These are phyloP conservation scores for Ectemnius lituratus DNA, from an alignment of 2,888 invertebrate species.

Conservation along the genomic window DNA sequence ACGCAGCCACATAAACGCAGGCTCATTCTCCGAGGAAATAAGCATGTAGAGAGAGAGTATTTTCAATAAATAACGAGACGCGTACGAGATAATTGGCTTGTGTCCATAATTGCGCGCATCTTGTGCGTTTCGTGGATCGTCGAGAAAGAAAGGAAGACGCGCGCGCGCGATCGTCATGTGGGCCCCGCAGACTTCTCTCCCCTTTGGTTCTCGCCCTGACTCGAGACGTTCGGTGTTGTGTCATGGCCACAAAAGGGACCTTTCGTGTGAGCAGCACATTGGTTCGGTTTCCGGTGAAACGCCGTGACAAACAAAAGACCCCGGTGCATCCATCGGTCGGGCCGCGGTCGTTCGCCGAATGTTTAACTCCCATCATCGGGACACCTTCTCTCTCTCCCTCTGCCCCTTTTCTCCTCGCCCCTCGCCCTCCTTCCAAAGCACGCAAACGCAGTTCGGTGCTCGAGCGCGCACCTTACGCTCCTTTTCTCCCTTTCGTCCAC, in stretches of 20 bases:
- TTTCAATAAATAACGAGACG: constrained; percentile 67
- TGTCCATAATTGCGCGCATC: constrained; percentile 64
- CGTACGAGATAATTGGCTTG: constrained; percentile 68
- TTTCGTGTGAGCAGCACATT: constrained; percentile 57
- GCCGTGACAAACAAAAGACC: constrained; percentile 65
- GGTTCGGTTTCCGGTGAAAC: constrained; percentile 71
- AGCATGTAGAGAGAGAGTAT: constrained; percentile 35
- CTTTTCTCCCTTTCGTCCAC: constrained; percentile 5
- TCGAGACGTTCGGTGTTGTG: constrained; percentile 16
- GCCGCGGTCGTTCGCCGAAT: constrained; percentile 60
- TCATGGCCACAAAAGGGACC: constrained; percentile 50
- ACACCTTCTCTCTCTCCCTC: constrained; percentile 24
- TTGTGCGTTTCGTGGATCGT: constrained; percentile 55
- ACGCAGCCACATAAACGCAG: neutral
- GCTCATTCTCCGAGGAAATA: constrained; percentile 43
- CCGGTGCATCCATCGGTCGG: constrained; percentile 32
- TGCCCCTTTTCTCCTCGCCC: neutral
- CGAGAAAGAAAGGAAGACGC: constrained; percentile 36
- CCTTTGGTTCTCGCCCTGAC: constrained; percentile 40
- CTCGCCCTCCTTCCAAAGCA: neutral
- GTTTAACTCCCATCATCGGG: constrained; percentile 58
- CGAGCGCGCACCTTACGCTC: no score
- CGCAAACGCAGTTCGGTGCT: no score
- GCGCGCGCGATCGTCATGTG: constrained; percentile 63
- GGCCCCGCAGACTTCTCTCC: constrained; percentile 40